Evolutionary conservation across 1,140 invertebrate species (phyloP), one percentile per base, ranked within the genome.

Genomic region (Drosophila rhopaloa): DNA sequence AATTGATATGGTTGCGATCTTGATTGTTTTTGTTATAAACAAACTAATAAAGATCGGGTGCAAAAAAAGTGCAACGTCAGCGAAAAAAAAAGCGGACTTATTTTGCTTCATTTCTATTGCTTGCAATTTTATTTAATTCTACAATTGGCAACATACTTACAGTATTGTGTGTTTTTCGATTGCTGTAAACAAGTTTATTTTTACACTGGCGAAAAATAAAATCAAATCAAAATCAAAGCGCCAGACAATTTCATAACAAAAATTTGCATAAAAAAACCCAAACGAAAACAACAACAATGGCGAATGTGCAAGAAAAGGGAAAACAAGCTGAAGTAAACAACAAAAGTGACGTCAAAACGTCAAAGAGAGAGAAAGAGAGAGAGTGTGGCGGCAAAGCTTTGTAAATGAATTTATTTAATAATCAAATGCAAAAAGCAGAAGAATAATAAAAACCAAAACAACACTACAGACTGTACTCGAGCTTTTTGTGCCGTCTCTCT

Each of bases 161-260:
- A 79, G 40, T 50, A 58, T 76, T 60, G 59, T 55, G 55, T 44
- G n/a, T 67, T 56, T 38, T 51, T 68, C 62, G 27, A 63, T 73
- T 79, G 66, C 24, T 62, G 75, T 77, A 70, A 76, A 86, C 83
- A 76, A 88, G 79, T 88, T 88, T 73, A 79, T 70, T 82, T 88
- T 82, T 78, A 68, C 75, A 58, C 56, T 77, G 50, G 66, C 67
- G 24, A 85, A 81, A 80, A 80, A 84, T 60, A 76, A 71, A 79
- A 85, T 37, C 19, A 65, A 75, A 76, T 75, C 51, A 14, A 62
- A 76, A 88, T 88, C 63, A 83, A 81, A 86, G 60, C 82, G 76
- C 66, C 76, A 83, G 83, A 80, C 83, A 89, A 88, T 88, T 88
- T 88, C 79, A 88, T 88, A 88, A 88, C 83, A 88, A 67, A 74